These are phyloP conservation scores for Scartelaos histophorus DNA, from an alignment of 2,113 vertebrate species.

Conservation along the genomic window DNA sequence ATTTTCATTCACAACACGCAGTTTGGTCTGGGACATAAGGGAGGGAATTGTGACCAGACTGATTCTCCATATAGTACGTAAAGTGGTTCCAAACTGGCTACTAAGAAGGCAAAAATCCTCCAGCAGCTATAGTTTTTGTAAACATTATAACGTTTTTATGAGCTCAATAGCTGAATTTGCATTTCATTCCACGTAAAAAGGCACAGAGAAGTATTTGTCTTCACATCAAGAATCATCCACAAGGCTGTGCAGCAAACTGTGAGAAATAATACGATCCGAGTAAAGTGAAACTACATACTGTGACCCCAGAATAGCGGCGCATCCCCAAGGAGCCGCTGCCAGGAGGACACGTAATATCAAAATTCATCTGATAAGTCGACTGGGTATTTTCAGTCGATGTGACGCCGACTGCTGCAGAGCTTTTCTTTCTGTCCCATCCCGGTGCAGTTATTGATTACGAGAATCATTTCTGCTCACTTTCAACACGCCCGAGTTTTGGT, in stretches of 20 bases:
- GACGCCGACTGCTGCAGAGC: neutral
- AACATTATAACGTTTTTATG: neutral
- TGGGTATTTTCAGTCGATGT: slow-evolving; percentile 25
- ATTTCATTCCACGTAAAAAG: neutral
- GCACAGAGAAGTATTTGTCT: neutral
- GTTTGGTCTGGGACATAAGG: no score
- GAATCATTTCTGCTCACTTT: neutral
- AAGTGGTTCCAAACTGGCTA: no score
- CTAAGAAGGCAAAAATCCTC: no score
- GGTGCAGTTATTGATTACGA: slow-evolving; percentile 31
- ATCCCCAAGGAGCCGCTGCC: slow-evolving; percentile 12
- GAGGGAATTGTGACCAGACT: no score
- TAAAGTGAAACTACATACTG: slow-evolving; percentile 15
- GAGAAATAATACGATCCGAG: slow-evolving; percentile 10
- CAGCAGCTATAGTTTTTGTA: neutral
- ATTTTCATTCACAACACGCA: no score
- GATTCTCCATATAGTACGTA: no score
- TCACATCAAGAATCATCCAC: neutral
- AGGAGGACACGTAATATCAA: slow-evolving; percentile 21
- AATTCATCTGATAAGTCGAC: slow-evolving; percentile 26
- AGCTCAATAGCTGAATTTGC: neutral
- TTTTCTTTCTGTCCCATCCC: slow-evolving; percentile 1
- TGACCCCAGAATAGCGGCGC: slow-evolving; percentile 41
- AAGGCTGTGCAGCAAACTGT: slow-evolving; percentile 6
- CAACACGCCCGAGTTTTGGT: neutral